A percentile compares a stretch with the other conserved stretches of the same genome.
Evolutionary conservation across 35 echinoderm and acorn worm species (phyloP).

Genomic region (Nesometra sesokonis): DNA sequence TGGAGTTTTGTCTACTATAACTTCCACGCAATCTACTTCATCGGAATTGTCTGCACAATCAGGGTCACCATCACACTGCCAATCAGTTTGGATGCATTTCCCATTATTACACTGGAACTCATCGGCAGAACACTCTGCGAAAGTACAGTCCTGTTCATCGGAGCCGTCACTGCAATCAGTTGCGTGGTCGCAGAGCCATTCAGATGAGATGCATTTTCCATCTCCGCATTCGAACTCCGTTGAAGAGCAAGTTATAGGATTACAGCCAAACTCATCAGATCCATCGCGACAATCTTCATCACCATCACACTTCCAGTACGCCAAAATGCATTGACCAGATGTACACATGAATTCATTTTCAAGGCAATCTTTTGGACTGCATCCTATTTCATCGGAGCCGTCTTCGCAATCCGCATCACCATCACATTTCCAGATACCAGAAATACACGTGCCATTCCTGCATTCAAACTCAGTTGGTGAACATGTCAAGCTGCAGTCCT

Average conservation of each 20-base stretch:
- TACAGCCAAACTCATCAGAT: background rate
- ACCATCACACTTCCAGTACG: background rate
- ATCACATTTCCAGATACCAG: too few relatives aligned
- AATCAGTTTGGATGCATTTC: background rate
- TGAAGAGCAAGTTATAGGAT: constrained; percentile 13
- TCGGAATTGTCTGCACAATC: background rate
- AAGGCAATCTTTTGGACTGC: too few relatives aligned
- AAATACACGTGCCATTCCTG: too few relatives aligned
- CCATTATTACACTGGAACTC: background rate
- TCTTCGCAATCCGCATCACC: too few relatives aligned
- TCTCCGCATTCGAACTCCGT: constrained; percentile 39
- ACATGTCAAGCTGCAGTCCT: too few relatives aligned
- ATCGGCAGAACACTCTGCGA: background rate
- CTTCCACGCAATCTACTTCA: background rate
- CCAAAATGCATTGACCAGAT: background rate
- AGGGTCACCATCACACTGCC: background rate
- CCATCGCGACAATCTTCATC: background rate
- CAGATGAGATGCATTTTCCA: background rate
- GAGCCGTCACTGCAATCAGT: background rate
- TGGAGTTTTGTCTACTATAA: background rate
- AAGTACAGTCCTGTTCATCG: background rate
- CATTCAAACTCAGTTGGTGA: too few relatives aligned
- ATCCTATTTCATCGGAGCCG: too few relatives aligned
- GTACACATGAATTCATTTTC: background rate
- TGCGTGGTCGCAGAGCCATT: background rate